Base-by-base conservation (phyloP, 2,888 invertebrate genomes). In the Lobophora halterata region DNA sequence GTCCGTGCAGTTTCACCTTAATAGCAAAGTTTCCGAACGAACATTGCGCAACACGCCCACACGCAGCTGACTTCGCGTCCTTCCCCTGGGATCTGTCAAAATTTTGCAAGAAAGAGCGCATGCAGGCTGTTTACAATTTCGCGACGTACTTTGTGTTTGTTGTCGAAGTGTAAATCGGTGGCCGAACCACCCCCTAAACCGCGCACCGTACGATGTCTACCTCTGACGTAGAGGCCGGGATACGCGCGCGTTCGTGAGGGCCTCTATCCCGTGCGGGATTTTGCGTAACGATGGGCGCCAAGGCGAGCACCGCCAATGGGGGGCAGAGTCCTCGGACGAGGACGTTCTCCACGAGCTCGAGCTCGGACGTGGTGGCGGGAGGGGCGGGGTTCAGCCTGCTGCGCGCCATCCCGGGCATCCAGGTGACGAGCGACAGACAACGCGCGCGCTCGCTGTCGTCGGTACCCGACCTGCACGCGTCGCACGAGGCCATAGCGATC, bases 361-460 rank as follows among this genome's bases (percentile, higher is more conserved):
- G 91, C 58, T 90, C 91, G 39, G 91, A 91, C 51, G 90, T 91
- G 51, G 90, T 90, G 66, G 80, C 91, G 57, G 77, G 88, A 56
- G 63, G 83, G 65, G 65, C 91, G 65, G 89, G 92, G 69, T 93
- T 93, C 63, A 92, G 92, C 61, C 76, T 93, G 70, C 82, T 93
- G 58, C 90, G 93, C 30, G 91, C 93, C 26, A 80, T 93, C 53
- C 92, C 93, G 18, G 93, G 93, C 40, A 91, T 93, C 58, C 91
- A 93, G 66, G 90, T 93, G 76, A 89, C 93, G 29, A 93, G 90
- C 65, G 95, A 95, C 71, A 88, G 95, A 53, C 95, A 95, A 79
- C 89, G 96, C 53, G 95, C 95, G 29, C 89, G 95, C 48, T 95
- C 95, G 17, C 78, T 95, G 55, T 95, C 95, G 36, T 95, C 95